These are phyloP conservation scores for Eunapius fragilis DNA, from an alignment of 37 sponge, comb jelly and placozoan genomes.

Conservation along the genomic window DNA sequence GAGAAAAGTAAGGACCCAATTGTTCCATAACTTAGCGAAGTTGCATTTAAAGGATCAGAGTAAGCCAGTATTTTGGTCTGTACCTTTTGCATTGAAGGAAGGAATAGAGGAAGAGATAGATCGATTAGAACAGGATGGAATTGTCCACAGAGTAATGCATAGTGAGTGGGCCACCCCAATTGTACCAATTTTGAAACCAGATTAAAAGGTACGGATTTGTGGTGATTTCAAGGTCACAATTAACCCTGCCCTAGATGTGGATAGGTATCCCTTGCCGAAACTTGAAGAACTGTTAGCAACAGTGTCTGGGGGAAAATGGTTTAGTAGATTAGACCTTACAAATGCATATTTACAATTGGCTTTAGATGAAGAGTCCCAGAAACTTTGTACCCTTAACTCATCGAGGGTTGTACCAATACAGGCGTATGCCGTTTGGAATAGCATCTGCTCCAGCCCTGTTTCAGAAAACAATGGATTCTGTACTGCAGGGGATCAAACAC, in stretches of 20 bases:
- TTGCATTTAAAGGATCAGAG: constrained; percentile 2
- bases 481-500: constrained; percentile 1
- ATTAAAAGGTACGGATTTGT: constrained; percentile 39
- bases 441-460: constrained; percentile 30
- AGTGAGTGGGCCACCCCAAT: constrained; percentile 60
- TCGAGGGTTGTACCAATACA: constrained; percentile 39
- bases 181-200: constrained; percentile 48
- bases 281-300: constrained; percentile 37
- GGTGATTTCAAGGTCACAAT: constrained; percentile 52
- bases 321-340: constrained; percentile 46
- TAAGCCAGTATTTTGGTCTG: constrained; percentile 10
- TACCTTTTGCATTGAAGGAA: constrained; percentile 20
- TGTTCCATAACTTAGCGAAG: constrained; percentile 8
- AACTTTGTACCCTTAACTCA: constrained; percentile 71
- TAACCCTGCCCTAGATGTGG: constrained; percentile 42
- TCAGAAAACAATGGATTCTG: constrained; percentile 5
- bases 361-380: constrained; percentile 26
- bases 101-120: constrained; percentile 8
- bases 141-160: constrained; percentile 18
- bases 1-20: constrained; percentile 5
- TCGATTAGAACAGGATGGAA: constrained; percentile 29
- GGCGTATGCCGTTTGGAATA: constrained; percentile 14
- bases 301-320: constrained; percentile 35
- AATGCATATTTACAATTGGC: constrained; percentile 38
- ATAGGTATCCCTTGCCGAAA: constrained; percentile 45